Base-by-base conservation (phyloP, 2,888 invertebrate genomes). In the Himalopsyche tibetana region DNA sequence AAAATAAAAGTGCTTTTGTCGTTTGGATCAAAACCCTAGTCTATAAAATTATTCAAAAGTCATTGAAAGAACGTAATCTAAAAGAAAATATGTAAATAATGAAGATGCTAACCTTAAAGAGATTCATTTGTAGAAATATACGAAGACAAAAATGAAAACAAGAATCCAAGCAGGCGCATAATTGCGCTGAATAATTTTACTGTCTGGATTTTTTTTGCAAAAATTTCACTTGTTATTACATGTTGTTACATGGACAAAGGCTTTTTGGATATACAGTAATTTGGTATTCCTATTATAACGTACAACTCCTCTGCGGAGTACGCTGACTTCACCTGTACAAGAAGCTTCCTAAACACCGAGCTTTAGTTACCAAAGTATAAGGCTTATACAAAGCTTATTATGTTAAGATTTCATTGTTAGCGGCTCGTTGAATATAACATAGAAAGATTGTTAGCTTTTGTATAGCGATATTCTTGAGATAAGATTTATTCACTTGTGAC, bases 331-430 rank as follows among this genome's bases (percentile, higher is more conserved):
- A 63, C 84, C 84, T 84, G 84, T 45, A 79, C 74, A 79, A 74
- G 85, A 69, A 69, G 85, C 84, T 85, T 63, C 56, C 84, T 69
- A 85, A 85, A 85, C 81, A 82, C 85, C 36, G 40, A 80, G 83
- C 83, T 79, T 80, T 56, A 80, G 85, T 56, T 56, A 63, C 85
- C 51, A 82, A 51, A 86, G 84, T 86, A 79, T 74, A 42, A 42
- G 40, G 74, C 86, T 86, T 83, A 86, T 38, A 82, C 79, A 84
- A 82, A 82, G 86, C 84, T 86, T 83, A 84, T 42, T 69, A 84
- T 51, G 74, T 82, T 80, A 82, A 74, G 84, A 86, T 84, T 86
- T 84, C 84, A 84, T 86, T 86, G 86, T 85, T 80, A 80, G 85
- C 80, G 63, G 85, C 56, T 80, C 69, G 80, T 56, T 85, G 84